Base-by-base conservation (phyloP, 2,113 vertebrate genomes). In the Sclerurus mexicanus region DNA sequence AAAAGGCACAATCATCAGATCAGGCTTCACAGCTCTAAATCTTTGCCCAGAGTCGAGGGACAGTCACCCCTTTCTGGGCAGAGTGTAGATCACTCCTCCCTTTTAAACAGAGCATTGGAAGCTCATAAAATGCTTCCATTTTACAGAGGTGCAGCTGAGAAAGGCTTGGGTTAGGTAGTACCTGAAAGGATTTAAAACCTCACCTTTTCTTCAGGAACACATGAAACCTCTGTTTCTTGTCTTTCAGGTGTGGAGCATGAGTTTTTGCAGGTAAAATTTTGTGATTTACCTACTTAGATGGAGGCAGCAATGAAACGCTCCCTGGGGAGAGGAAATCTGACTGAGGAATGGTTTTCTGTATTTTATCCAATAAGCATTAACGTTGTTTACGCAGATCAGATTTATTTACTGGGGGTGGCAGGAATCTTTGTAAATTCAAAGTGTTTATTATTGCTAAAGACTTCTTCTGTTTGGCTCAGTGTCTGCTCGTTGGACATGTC, bases 381-480 rank as follows among this genome's bases (percentile, higher is more conserved):
- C 30, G 47, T 49, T 62, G 63, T 89, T 92, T 95, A 87, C 44
- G 47, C 6, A 59, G 35, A 78, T 83, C 71, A 85, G 76, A 85
- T 94, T 78, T 95, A 77, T 96, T 91, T 97, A 92, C 86, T 52
- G 50, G 25, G 25, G 49, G 49, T 75, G 12, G 33, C 55, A 50
- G n/a, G 10, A 18, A n/a, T 44, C 56, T 90, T 86, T 88, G 80
- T 81, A 90, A 97, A 94, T 90, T 68, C 60, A 47, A 81, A 90
- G 49, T 69, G 82, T 75, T 94, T 69, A 56, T 88, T 84, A 75
- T 78, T 86, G 74, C 44, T 96, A 37, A 77, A 76, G 52, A 52
- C 53, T 80, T 74, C 84, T 89, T 85, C 56, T 92, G 56, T 83
- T 87, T 95, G 87, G 80, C 81, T 92, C 16, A 1, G 21, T 50